Base-by-base conservation (phyloP, 1,140 invertebrate genomes). In the Lutraria rhynchaena region DNA sequence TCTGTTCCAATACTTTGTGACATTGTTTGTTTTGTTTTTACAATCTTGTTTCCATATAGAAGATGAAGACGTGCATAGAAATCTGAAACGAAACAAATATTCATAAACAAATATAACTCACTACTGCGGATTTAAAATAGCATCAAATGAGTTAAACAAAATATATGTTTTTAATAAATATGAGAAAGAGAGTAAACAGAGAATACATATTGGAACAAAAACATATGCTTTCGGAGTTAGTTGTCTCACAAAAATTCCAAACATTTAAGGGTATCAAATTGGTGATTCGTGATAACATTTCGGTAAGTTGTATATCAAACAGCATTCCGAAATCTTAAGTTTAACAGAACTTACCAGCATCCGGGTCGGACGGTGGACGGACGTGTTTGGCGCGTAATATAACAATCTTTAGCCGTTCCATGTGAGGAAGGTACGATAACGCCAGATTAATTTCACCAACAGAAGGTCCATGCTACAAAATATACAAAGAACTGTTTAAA, bases 11-110 rank as follows among this genome's bases (percentile, higher is more conserved):
- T 76, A 17, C 57, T 55, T 11, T 82, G 85, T 19, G 84, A 53
- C 5, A 86, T 63, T 15, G 90, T 92, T 4, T 87, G 86, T 81
- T 92, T 92, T 9, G 83, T 86, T 61, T 92, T 91, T 57, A 89
- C 81, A 41, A 87, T 49, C 74, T 90, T 90, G 24, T 88, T 87
- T 7, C 91, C 92, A 53, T 89, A 89, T 29, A 81, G 86, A 53
- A 90, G 76, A 69, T 91, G 88, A 22, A 92, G 78, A 55, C 85
- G 77, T 13, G 91, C 87, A 74, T 88, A 92, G 4, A 87, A 67
- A n/a, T 86, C 91, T 92, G 83, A 15, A 85, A 77, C n/a, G 76
- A 51, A 63, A 67, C 37, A 41, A 41, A 41, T 41, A 7, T 7
- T 41, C 15, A 41, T 41, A 41, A 41, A 7, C 5, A 41, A 7